Conservation (phyloP, 2,113 vertebrate species). For the Rhabdomys dilectus region DNA sequence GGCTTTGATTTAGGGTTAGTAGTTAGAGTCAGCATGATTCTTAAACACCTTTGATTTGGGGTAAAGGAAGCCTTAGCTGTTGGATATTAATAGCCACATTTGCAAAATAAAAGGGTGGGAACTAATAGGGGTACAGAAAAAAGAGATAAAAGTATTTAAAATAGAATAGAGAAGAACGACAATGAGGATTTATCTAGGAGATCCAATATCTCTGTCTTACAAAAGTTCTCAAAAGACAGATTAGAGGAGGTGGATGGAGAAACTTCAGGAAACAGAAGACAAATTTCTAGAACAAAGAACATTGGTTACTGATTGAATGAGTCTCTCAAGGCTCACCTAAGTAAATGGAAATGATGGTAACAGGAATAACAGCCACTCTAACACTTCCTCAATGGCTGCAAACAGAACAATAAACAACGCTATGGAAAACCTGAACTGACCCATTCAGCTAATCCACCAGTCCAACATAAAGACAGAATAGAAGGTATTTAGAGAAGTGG, state of each 20-base stretch:
- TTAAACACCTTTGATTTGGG: not conserved
- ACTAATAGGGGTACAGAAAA: not conserved
- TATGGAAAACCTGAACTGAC: not conserved
- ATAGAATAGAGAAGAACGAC: conserved; percentile 26
- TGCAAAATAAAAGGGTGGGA: not conserved
- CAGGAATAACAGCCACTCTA: not conserved
- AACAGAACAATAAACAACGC: not conserved
- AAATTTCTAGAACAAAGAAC: conserved; percentile 28
- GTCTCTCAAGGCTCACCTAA: not conserved
- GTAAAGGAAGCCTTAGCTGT: not conserved
- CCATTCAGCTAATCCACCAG: not conserved
- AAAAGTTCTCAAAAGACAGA: conserved; percentile 42
- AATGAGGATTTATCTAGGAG: not conserved
- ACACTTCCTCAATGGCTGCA: not conserved
- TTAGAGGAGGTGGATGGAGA: conserved; percentile 3
- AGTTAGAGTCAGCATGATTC: not conserved
- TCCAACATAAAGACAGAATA: not conserved
- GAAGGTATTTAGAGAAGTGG: not conserved
- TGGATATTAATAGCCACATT: not conserved
- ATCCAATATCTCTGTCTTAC: not conserved
- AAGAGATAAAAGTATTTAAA: not conserved
- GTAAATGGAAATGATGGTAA: not conserved
- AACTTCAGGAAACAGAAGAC: not conserved
- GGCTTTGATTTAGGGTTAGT: not conserved
- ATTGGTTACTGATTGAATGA: not conserved